These are phyloP conservation scores for Salarias fasciatus DNA, from an alignment of 2,797 vertebrate species.

Conservation along the genomic window DNA sequence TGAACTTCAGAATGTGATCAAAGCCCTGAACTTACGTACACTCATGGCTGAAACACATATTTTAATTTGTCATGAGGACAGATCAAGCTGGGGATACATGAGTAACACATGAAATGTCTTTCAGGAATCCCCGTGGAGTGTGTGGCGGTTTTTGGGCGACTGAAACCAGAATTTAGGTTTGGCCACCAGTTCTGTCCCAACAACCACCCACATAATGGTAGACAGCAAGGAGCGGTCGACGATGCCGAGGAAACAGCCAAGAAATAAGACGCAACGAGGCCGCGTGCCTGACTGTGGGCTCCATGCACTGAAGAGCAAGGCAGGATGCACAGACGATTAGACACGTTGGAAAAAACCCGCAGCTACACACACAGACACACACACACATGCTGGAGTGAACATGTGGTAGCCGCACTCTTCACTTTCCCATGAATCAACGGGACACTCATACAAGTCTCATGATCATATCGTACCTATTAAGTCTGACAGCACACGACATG, in stretches of 20 bases:
- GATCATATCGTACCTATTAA: slow-evolving; percentile 16
- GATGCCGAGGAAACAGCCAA: slow-evolving; percentile 36
- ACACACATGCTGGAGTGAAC: slow-evolving; percentile 15
- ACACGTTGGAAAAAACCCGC: slow-evolving; percentile 28
- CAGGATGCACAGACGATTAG: slow-evolving; percentile 30
- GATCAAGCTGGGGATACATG: slow-evolving; percentile 1
- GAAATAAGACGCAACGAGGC: slow-evolving; percentile 40
- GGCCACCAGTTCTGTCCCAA: slow-evolving; percentile 54
- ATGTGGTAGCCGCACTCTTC: slow-evolving; percentile 10
- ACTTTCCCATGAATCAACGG: slow-evolving; percentile 13
- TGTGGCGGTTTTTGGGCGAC: slow-evolving; percentile 43
- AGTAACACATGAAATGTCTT: slow-evolving; percentile 25
- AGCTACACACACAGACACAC: slow-evolving; percentile 2
- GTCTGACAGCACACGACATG: slow-evolving; percentile 9
- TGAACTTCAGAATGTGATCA: too few relatives aligned
- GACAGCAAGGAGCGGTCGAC: slow-evolving; percentile 36
- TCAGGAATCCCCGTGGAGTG: slow-evolving; percentile 25
- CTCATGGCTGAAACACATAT: neutral
- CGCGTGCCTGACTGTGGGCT: slow-evolving; percentile 25
- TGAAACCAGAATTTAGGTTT: slow-evolving; percentile 68
- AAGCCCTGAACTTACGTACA: neutral
- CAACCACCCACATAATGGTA: slow-evolving; percentile 41
- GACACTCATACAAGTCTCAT: slow-evolving; percentile 13
- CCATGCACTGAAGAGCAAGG: slow-evolving; percentile 19
- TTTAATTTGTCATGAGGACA: slow-evolving; percentile 17